phyloP scores from a whole-genome alignment of 2,113 vertebrate genomes.

The Delphinapterus leucas region DNA sequence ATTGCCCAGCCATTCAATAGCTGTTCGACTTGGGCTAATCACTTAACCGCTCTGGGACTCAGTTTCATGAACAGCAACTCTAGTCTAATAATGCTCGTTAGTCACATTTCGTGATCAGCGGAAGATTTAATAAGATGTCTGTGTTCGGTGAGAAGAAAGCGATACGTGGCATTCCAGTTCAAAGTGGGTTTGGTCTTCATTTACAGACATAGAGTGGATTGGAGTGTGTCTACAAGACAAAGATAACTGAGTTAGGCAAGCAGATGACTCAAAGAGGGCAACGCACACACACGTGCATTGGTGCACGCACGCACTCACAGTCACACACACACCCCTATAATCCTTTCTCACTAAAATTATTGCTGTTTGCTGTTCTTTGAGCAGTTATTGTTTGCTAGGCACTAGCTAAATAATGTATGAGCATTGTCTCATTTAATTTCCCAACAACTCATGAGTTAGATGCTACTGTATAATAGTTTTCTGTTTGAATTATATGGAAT shows the following conservation, averaged over 20 bases:
- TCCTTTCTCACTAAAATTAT: background rate
- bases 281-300: background rate
- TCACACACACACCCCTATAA: background rate
- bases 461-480: background rate
- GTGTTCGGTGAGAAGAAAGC: background rate
- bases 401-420: slow-evolving; percentile 4
- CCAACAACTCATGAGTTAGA: background rate
- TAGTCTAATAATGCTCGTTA: background rate
- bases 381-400: background rate
- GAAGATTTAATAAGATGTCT: background rate
- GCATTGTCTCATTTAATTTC: slow-evolving; percentile 21
- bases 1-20: background rate
- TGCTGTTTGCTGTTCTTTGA: slow-evolving; percentile 20
- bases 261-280: background rate
- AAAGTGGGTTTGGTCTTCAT: background rate
- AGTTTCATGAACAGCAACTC: background rate
- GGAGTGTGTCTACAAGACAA: background rate
- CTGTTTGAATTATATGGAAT: background rate
- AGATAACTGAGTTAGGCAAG: slow-evolving; percentile 12
- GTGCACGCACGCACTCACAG: no score
- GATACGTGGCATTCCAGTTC: background rate
- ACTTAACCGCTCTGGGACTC: background rate
- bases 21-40: background rate
- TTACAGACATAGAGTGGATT: background rate
- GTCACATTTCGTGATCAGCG: background rate